Evolutionary conservation across 2,113 vertebrate genomes (phyloP).

Genomic region (Ceyx margarethae): DNA sequence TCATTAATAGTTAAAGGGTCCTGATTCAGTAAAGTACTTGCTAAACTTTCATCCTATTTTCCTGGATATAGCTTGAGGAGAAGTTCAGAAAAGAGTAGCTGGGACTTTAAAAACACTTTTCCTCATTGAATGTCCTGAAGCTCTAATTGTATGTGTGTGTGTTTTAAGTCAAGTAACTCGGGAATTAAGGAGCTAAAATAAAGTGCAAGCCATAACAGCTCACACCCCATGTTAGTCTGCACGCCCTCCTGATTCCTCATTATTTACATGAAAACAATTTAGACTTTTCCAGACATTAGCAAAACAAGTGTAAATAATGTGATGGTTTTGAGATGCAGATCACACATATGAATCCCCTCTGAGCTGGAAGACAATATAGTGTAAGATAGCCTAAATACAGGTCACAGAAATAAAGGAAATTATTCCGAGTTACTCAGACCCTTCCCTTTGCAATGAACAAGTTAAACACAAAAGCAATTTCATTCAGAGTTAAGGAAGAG

Average conservation of each 20-base stretch:
- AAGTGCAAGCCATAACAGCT: background rate
- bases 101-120: background rate
- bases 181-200: background rate
- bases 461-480: background rate
- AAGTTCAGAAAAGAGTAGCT: background rate
- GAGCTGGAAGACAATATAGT: background rate
- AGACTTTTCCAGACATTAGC: background rate
- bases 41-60: background rate
- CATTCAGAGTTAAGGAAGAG: background rate
- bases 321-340: background rate
- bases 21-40: background rate
- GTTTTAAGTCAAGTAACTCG: background rate
- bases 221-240: background rate
- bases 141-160: background rate
- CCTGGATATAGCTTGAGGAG: background rate
- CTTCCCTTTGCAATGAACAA: background rate
- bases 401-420: background rate
- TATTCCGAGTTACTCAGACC: background rate
- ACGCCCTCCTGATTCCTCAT: background rate
- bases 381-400: background rate
- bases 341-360: background rate
- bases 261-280: background rate
- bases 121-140: background rate
- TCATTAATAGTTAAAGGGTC: background rate
- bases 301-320: background rate